These are phyloP conservation scores for Lethocerus indicus DNA, from an alignment of 1,140 invertebrate species.

Conservation along the genomic window DNA sequence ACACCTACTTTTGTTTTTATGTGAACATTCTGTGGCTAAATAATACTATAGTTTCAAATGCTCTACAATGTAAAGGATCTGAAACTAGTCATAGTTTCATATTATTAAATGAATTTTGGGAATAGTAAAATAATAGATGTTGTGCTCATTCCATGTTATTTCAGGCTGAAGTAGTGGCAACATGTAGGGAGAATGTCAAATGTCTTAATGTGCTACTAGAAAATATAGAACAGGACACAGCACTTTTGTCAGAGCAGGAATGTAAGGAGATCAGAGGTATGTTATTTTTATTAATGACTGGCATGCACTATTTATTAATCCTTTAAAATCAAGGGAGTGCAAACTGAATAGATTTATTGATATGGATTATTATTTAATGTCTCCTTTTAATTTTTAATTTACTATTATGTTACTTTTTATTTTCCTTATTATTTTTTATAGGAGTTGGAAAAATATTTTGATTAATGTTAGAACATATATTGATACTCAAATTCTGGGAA, in stretches of 20 bases:
- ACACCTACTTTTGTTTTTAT: not conserved
- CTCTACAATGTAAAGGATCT: slow-evolving; percentile 16
- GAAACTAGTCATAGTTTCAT: no score
- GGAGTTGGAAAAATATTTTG: no score
- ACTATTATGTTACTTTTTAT: no score
- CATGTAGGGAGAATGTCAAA: slow-evolving; percentile 53
- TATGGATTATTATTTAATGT: no score
- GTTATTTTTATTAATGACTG: slow-evolving; percentile 16
- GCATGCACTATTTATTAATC: no score
- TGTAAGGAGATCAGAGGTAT: slow-evolving; percentile 23
- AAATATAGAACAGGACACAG: slow-evolving; percentile 23
- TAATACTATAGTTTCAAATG: slow-evolving; percentile 9
- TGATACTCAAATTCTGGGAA: no score
- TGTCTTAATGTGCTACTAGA: slow-evolving; percentile 41
- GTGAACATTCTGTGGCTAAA: not conserved
- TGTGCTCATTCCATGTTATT: slow-evolving; percentile 21
- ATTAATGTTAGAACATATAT: no score
- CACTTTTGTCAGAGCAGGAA: slow-evolving; percentile 19
- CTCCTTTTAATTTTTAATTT: no score
- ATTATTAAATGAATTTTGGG: no score
- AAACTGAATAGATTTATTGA: no score
- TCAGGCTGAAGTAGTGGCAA: slow-evolving; percentile 54
- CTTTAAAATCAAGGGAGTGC: no score
- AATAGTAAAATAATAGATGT: not conserved
- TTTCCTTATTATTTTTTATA: no score